Evolutionary conservation across 2,113 vertebrate species (phyloP), one percentile per base, ranked within the genome.

Genomic region (Paralichthys olivaceus): DNA sequence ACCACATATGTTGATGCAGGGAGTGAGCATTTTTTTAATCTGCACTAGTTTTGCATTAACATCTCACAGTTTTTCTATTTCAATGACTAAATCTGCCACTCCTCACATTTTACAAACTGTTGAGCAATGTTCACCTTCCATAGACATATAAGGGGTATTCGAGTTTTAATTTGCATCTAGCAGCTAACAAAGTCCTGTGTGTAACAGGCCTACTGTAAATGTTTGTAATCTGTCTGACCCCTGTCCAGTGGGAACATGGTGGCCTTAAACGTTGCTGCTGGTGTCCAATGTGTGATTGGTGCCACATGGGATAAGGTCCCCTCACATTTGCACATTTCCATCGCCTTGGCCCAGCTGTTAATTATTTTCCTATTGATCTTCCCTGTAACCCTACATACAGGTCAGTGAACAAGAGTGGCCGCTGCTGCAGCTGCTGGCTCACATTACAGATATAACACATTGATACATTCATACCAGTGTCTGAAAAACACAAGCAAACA

Each of bases 361-460:
- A 95, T 95, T 94, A 94, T 93, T 90, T 92, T 71, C 57, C 37
- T 69, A 94, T 94, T 83, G 93, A 94, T 92, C 83, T 74, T 58
- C 58, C 23, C 75, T 67, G 77, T 32, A 49, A 77, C 80, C 66
- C 63, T 40, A 60, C 78, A 87, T 69, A 77, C 81, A 90, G 81
- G 86, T 92, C 92, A 87, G 81, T 80, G 81, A 65, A 54, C 87
- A 79, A 47, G 58, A 78, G 56, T 60, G 25, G 49, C 4, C 17
- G 58, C 65, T 26, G 67, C 57, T 72, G 62, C 53, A 19, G 32
- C 57, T 73, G 80, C 81, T 75, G 78, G 73, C 59, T n/a, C 20
- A n/a, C 20, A 26, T 75, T 11, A 25, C 53, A 58, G 15, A 67
- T 68, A 75, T 7, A 62, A 25, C 73, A 37, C 69, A 69, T 47